Conservation (phyloP, 2,113 vertebrate species). For the Tor tambroides region DNA sequence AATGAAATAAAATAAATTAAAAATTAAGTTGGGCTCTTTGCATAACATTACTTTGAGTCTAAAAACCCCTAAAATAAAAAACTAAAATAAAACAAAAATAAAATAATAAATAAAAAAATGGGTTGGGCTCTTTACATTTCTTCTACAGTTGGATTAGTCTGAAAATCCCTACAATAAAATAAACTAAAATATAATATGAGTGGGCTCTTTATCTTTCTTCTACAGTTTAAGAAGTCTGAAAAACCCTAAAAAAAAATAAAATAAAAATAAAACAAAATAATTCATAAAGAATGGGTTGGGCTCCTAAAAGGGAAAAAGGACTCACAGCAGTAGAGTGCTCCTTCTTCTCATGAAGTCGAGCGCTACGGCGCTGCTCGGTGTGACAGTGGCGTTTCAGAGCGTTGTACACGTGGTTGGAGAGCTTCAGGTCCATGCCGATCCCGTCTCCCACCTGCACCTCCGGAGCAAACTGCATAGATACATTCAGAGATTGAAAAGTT, state of each 20-base stretch:
- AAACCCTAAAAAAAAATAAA: no score
- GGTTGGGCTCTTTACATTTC: not conserved
- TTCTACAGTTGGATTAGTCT: not conserved
- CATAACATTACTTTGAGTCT: no score
- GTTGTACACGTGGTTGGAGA: constrained; percentile 97
- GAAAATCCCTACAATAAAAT: not conserved
- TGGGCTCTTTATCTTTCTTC: not conserved
- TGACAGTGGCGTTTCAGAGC: constrained; percentile 93
- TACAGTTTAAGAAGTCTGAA: no score
- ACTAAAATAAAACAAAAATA: not conserved
- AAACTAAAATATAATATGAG: not conserved
- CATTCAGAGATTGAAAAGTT: not conserved
- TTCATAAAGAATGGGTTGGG: not conserved
- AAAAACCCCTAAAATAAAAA: not conserved
- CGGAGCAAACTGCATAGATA: constrained; percentile 86
- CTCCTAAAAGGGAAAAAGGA: not conserved
- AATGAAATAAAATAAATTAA: no score
- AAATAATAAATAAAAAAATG: not conserved
- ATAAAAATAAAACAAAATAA: not conserved
- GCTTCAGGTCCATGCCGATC: constrained; percentile 93
- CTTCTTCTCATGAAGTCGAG: constrained; percentile 94
- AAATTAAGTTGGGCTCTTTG: no score
- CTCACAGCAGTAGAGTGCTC: constrained; percentile 95
- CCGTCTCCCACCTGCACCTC: constrained; percentile 95
- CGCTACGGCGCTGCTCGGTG: constrained; percentile 90